Conservation (phyloP, 2,797 vertebrate genomes). For the Lithobates sylvaticus region DNA sequence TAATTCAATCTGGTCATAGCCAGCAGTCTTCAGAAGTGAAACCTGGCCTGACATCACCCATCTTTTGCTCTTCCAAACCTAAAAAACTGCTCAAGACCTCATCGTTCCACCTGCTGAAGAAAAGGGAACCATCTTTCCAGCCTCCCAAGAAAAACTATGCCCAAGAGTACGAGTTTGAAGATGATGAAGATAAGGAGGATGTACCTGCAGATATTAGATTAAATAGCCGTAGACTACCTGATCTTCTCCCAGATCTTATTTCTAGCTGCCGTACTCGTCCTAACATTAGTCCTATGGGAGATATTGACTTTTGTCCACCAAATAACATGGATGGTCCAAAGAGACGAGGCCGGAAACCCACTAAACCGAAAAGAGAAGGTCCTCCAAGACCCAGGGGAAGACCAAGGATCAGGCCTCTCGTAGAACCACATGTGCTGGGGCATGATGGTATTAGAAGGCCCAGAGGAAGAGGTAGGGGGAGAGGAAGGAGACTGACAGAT, state of each 20-base stretch:
- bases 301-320: slow-evolving; percentile 87
- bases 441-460: slow-evolving; percentile 78
- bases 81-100: slow-evolving; percentile 95
- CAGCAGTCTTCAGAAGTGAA: slow-evolving; percentile 72
- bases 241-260: slow-evolving; percentile 88
- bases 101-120: slow-evolving; percentile 90
- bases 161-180: slow-evolving; percentile 96
- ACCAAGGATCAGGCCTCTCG: slow-evolving; percentile 89
- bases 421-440: slow-evolving; percentile 53
- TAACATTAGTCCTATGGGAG: slow-evolving; percentile 85
- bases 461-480: slow-evolving; percentile 84
- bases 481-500: slow-evolving; percentile 81
- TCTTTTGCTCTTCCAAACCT: slow-evolving; percentile 94
- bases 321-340: slow-evolving; percentile 85
- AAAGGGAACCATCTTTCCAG: slow-evolving; percentile 87
- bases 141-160: slow-evolving; percentile 90
- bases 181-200: slow-evolving; percentile 91
- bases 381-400: slow-evolving; percentile 88
- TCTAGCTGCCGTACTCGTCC: slow-evolving; percentile 86
- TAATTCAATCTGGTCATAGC: slow-evolving; percentile 84
- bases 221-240: slow-evolving; percentile 84
- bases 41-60: slow-evolving; percentile 85
- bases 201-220: slow-evolving; percentile 91
- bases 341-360: slow-evolving; percentile 89
- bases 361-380: slow-evolving; percentile 90